Base-by-base conservation (phyloP, 23 tunicate genomes). In the Trididemnum clinides region DNA sequence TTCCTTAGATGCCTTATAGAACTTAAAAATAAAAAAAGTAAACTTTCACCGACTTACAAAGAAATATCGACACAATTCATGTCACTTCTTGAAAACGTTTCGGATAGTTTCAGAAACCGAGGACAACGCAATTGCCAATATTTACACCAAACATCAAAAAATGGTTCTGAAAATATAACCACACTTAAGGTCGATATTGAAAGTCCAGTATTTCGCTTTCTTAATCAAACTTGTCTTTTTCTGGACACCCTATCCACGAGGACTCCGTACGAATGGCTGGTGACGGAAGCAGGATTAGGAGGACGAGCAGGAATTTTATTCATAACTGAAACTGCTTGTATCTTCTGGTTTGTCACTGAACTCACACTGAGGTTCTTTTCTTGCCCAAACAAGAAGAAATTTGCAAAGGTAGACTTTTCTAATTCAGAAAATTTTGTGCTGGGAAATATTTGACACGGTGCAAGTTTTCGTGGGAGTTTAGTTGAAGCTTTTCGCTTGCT, bases 261-360 rank as follows among this genome's bases (percentile, higher is more conserved):
- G 20, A 85, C 94, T 2, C 88, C 87, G 33, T 85, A 89, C 36
- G 82, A 34, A 1, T 94, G 98, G 98, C 63, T 86, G 64, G 91
- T 89, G 19, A 51, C 89, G 80, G 98, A 94, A 77, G 90, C 87
- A 2, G 44, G 33, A 2, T 66, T 94, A 77, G 90, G 91, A 21
- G 81, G 91, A n/a, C 74, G 82, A 12, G 98, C 94, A 1, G 98
- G 98, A 6, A 76, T 85, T 70, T 51, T 97, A 30, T 97, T 97
- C 36, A 31, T 97, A 15, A 90, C 88, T 21, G 99, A 97, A 79
- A 75, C 99, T 21, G 59, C 69, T 35, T 97, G 99, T 79, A 94
- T 97, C 44, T 88, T 94, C 23, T 97, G 99, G 99, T 97, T 97
- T 77, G 86, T 97, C 37, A 73, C 95, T 28, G 99, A 97, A 34